phyloP scores from a whole-genome alignment of 2,797 vertebrate species.

The Corythornis leucogaster region DNA sequence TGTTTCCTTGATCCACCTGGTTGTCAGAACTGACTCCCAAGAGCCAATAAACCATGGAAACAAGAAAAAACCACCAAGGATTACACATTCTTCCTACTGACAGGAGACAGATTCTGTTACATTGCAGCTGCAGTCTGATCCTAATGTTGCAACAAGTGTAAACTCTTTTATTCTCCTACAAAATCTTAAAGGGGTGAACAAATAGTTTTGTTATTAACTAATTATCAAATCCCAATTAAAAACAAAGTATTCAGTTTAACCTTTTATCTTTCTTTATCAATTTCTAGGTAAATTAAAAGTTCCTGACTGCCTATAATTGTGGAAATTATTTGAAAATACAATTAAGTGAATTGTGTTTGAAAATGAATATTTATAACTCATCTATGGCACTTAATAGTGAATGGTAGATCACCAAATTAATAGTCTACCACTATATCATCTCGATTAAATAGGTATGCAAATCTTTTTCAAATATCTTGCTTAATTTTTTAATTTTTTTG shows the following conservation, averaged over 20 bases:
- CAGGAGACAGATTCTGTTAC: not conserved
- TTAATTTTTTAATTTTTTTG: not conserved
- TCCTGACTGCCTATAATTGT: not conserved
- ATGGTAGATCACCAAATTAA: not conserved
- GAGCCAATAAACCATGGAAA: not conserved
- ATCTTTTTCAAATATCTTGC: not conserved
- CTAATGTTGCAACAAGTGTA: not conserved
- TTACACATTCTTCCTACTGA: not conserved
- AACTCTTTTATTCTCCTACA: not conserved
- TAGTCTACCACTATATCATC: not conserved
- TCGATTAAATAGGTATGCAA: not conserved
- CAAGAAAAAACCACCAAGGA: accelerated
- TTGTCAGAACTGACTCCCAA: not conserved
- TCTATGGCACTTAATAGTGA: not conserved
- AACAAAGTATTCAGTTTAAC: not conserved
- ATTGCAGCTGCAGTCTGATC: not conserved
- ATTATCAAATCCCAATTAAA: not conserved
- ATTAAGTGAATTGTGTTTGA: not conserved
- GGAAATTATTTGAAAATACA: not conserved
- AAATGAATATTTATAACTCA: not conserved
- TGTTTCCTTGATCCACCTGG: not conserved
- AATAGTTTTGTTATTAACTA: not conserved
- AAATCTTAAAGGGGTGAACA: not conserved
- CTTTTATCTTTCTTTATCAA: not conserved
- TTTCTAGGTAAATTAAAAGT: not conserved